These are phyloP conservation scores for Salarias fasciatus DNA, from an alignment of 2,797 vertebrate species.

Conservation along the genomic window DNA sequence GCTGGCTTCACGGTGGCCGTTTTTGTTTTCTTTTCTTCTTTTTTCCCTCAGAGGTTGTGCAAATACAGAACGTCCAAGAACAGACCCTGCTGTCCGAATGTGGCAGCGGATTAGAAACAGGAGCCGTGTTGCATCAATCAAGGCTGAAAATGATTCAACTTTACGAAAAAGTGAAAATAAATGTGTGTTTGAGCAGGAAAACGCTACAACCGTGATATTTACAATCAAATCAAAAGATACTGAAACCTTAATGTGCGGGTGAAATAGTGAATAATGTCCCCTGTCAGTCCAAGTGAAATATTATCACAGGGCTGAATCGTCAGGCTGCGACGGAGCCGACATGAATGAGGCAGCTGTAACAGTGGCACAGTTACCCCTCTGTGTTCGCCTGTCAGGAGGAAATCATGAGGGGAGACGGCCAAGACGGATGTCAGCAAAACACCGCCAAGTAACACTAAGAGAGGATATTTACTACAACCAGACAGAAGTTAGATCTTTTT, in stretches of 20 bases:
- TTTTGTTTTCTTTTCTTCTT: too few species aligned
- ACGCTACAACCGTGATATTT: background rate
- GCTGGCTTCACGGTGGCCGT: background rate
- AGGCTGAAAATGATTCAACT: too few species aligned
- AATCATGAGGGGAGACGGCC: slow-evolving; percentile 38
- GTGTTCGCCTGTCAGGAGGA: slow-evolving; percentile 48
- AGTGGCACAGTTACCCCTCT: slow-evolving; percentile 64
- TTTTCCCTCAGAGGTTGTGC: slow-evolving; percentile 1
- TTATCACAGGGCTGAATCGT: slow-evolving; percentile 30
- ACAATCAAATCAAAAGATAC: too few species aligned
- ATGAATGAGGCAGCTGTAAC: slow-evolving; percentile 63
- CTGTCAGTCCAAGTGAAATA: background rate
- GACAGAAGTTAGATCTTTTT: too few species aligned
- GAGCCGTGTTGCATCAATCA: too few species aligned
- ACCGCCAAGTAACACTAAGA: too few species aligned
- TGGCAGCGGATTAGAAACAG: too few species aligned
- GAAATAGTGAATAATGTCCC: too few species aligned
- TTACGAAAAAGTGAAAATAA: too few species aligned
- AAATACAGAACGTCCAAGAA: slow-evolving; percentile 23
- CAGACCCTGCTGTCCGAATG: background rate
- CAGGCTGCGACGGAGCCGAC: slow-evolving; percentile 16
- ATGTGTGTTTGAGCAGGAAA: background rate
- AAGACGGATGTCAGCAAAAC: background rate
- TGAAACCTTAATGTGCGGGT: too few species aligned
- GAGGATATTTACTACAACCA: too few species aligned